phyloP scores from a whole-genome alignment of 2,113 vertebrate genomes.

The Corythornis vintsioides region DNA sequence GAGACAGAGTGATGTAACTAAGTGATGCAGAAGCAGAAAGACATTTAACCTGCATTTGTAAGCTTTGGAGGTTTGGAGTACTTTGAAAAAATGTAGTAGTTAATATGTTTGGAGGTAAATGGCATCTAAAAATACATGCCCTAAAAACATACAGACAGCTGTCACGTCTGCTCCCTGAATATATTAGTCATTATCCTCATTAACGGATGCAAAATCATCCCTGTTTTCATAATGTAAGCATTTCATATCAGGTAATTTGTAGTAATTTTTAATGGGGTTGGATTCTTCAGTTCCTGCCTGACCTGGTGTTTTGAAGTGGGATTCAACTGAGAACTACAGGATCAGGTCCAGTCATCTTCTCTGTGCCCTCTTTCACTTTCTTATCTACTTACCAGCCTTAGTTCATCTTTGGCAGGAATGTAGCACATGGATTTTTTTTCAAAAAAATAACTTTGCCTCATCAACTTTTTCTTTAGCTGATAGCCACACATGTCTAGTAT shows the following conservation, averaged over 20 bases:
- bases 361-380: background rate
- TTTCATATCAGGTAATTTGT: conserved; percentile 68
- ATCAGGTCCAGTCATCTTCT: background rate
- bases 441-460: background rate
- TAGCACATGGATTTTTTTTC: background rate
- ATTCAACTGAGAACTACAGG: background rate
- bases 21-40: conserved; percentile 56
- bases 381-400: background rate
- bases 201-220: conserved; percentile 71
- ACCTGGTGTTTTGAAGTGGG: conserved; percentile 26
- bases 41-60: conserved; percentile 58
- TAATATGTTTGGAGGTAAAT: conserved; percentile 70
- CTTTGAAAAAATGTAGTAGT: conserved; percentile 64
- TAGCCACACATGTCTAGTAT: background rate
- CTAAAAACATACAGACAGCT: conserved; percentile 79
- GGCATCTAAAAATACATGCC: conserved; percentile 76
- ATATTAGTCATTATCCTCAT: conserved; percentile 78
- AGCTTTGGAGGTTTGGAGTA: conserved; percentile 44
- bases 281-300: conserved; percentile 22
- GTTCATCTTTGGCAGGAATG: background rate
- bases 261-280: conserved; percentile 64
- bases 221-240: conserved; percentile 73
- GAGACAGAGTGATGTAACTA: conserved; percentile 64
- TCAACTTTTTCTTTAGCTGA: background rate
- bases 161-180: conserved; percentile 76